These are phyloP conservation scores for Musca domestica DNA, from an alignment of 1,140 invertebrate genomes.

Conservation along the genomic window DNA sequence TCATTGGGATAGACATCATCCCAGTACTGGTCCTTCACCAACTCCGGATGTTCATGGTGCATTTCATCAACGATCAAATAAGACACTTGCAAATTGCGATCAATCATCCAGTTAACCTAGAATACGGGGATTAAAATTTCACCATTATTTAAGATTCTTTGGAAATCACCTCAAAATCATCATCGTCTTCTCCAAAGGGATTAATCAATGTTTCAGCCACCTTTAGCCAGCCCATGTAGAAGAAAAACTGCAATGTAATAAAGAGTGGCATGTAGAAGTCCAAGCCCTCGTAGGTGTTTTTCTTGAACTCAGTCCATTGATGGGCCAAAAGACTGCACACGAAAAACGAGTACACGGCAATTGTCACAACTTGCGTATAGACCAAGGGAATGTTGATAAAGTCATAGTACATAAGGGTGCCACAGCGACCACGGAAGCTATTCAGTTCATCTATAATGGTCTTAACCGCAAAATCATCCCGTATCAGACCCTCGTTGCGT, in stretches of 20 bases:
- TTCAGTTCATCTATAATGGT: constrained; percentile 87
- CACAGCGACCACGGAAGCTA: constrained; percentile 81
- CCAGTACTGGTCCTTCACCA: constrained; percentile 86
- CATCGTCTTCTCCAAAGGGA: constrained; percentile 87
- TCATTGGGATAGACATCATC: constrained; percentile 81
- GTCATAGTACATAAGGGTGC: constrained; percentile 80
- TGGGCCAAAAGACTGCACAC: constrained; percentile 69
- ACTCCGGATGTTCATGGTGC: constrained; percentile 85
- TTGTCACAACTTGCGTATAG: constrained; percentile 92
- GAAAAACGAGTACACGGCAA: constrained; percentile 90
- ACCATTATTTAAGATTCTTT: too few relatives aligned
- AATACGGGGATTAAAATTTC: constrained; percentile 49
- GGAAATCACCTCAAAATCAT: constrained; percentile 59
- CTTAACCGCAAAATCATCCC: constrained; percentile 91
- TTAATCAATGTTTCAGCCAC: constrained; percentile 78
- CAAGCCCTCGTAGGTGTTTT: constrained; percentile 48
- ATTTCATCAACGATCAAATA: constrained; percentile 91
- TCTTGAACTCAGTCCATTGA: constrained; percentile 65
- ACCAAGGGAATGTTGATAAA: constrained; percentile 90
- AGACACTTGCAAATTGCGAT: constrained; percentile 80
- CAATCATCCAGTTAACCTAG: constrained; percentile 87
- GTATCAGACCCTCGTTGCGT: constrained; percentile 84
- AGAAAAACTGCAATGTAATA: constrained; percentile 76
- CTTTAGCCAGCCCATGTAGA: constrained; percentile 87
- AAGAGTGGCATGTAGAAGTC: constrained; percentile 81